These are phyloP conservation scores for Ranitomeya imitator DNA, from an alignment of 2,113 vertebrate genomes.

Conservation along the genomic window DNA sequence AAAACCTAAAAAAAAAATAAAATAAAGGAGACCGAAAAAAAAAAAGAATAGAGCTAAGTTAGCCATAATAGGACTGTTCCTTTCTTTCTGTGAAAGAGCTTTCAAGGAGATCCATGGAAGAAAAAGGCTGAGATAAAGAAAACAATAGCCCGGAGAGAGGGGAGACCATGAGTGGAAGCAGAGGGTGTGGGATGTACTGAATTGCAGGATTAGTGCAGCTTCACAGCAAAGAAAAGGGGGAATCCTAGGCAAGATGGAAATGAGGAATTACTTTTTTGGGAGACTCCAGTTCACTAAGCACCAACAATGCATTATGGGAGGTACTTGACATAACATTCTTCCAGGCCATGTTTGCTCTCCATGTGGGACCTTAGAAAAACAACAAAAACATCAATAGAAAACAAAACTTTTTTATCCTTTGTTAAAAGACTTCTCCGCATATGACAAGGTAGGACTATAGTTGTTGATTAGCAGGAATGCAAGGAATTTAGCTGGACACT, in stretches of 20 bases:
- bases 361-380: conserved; percentile 77
- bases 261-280: conserved; percentile 89
- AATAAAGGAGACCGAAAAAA: conserved; percentile 80
- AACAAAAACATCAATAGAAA: conserved; percentile 73
- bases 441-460: conserved; percentile 49
- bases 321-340: conserved; percentile 97
- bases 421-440: conserved; percentile 25
- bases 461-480: conserved; percentile 37
- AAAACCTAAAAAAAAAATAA: conserved; percentile 78
- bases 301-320: conserved; percentile 93
- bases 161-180: conserved; percentile 76
- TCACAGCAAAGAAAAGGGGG: conserved; percentile 82
- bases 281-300: conserved; percentile 91
- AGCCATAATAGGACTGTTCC: conserved; percentile 80
- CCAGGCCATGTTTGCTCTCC: conserved; percentile 88
- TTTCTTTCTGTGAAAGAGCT: conserved; percentile 83
- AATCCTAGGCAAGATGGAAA: conserved; percentile 86
- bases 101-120: conserved; percentile 81
- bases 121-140: conserved; percentile 78
- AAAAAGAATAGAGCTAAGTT: conserved; percentile 82
- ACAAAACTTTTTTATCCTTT: conserved; percentile 79
- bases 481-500: conserved; percentile 33
- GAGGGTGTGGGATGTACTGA: conserved; percentile 75
- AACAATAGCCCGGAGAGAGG: conserved; percentile 77
- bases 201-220: conserved; percentile 86